Percentiles rank a stretch among this genome's conserved stretches.
These are phyloP conservation scores for Peromyscus attwateri DNA, from an alignment of 2,797 vertebrate species.

Conservation along the genomic window DNA sequence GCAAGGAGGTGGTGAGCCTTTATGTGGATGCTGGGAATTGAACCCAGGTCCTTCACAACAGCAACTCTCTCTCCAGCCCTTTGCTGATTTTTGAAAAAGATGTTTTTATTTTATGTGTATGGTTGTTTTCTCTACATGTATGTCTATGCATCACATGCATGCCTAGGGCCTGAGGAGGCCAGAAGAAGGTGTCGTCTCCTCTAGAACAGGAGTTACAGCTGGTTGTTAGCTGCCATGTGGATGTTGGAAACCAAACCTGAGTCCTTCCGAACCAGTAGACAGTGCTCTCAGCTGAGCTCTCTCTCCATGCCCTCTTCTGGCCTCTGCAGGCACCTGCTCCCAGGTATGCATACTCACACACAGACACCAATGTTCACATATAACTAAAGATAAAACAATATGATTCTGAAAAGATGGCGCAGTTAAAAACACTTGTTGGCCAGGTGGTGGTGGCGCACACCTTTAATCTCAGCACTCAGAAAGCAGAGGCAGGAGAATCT, in stretches of 20 bases:
- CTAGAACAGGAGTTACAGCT: background rate
- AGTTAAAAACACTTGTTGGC: background rate
- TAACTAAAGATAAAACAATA: background rate
- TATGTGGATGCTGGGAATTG: background rate
- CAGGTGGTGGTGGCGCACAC: no score
- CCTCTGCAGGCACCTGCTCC: background rate
- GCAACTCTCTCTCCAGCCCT: background rate
- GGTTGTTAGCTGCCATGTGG: background rate
- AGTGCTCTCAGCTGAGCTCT: background rate
- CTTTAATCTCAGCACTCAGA: no score
- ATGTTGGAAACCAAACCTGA: background rate
- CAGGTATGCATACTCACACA: no score
- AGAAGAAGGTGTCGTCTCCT: background rate
- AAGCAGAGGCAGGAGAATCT: no score
- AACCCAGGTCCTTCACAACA: background rate
- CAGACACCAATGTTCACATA: background rate
- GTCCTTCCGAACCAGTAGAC: background rate
- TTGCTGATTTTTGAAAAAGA: background rate
- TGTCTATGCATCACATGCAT: no score
- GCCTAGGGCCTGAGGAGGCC: background rate
- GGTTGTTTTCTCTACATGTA: background rate
- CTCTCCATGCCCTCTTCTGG: background rate
- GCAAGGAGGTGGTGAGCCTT: background rate
- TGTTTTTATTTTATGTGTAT: background rate
- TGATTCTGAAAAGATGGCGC: background rate